Base-by-base conservation (phyloP, 2,888 invertebrate species). In the Smittia aterrima region DNA sequence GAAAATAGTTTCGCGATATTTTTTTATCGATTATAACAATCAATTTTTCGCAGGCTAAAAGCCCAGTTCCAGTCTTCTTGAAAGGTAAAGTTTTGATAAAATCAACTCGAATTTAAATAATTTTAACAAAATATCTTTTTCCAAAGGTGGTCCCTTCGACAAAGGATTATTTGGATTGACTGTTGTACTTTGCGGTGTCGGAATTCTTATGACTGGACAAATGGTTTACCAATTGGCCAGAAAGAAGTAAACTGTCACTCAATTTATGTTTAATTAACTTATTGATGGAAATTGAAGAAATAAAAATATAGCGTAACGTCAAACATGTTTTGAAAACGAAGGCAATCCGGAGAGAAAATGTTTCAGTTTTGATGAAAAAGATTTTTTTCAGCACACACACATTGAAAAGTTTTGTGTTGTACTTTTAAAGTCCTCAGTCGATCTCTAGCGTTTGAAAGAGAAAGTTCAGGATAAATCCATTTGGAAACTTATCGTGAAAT, bases 221-320 rank as follows among this genome's bases (percentile, higher is more conserved):
- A 75, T 82, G 79, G 73, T 79, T 16, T 83, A 83, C 75, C 76
- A 77, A 40, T 76, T 83, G 80, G 82, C 82, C 38, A 82, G 82
- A 76, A 76, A 80, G 73, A 83, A 82, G 77, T 27, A 24, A 64
- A 7, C n/a, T 27, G 25, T 64, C 7, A 64, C 27, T 24, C 27
- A 58, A 22, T 58, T 3, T 3, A 47, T n/a, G 47, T 16, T 47
- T 6, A 47, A 47, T n/a, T 47, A 47, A n/a, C 38, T 38, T 7
- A 47, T 47, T 47, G 11, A n/a, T n/a, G 16, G 47, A 47, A 47
- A 16, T n/a, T n/a, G n/a, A n/a, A n/a, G n/a, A n/a, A n/a, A n/a
- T n/a, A n/a, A n/a, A n/a, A n/a, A n/a, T n/a, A n/a, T n/a, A n/a
- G n/a, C n/a, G n/a, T n/a, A n/a, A n/a, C n/a, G n/a, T n/a, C n/a